Evolutionary conservation across 1,140 invertebrate species (phyloP), one percentile per base, ranked within the genome.

Genomic region (Sminthurides bifidus): DNA sequence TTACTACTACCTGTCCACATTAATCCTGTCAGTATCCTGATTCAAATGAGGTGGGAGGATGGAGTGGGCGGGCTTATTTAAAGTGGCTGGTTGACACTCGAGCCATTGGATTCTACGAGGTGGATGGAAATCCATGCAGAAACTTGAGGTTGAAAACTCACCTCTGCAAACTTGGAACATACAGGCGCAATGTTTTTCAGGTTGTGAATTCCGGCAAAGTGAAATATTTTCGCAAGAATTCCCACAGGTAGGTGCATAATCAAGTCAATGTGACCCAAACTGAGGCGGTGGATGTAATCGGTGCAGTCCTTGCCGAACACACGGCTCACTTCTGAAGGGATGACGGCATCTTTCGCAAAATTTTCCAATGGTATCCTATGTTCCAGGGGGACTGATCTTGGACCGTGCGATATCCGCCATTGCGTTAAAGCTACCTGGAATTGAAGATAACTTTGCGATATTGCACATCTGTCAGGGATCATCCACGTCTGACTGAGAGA

Each of bases 241-340:
- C 5, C 15, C 12, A n/a, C 21, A 8, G 46, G 46, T 23, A 49
- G 21, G 14, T 49, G 46, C 17, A 33, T 49, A 12, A 49, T 35
- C 21, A 21, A 33, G 46, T 49, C 46, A n/a, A 49, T 31, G 24
- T 49, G 46, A 6, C 46, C 46, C 3, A 15, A 3, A 19, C 46
- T 33, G 10, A 49, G 46, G 4, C 46, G 15, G 2, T 4, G 6
- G 23, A 49, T 49, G 46, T 49, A 49, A 21, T 49, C 46, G 30
- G 35, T 31, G 17, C 46, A 49, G 12, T 49, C 46, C 30, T 49
- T 49, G 26, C 46, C 46, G 24, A 49, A 49, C 15, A 49, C 46
- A n/a, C 46, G 46, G 24, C 23, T 33, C 3, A 49, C 46, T 19
- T 49, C 46, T 17, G 46, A 49, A 3, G 27, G 46, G 35, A 49